Base-by-base conservation (phyloP, 2,888 invertebrate species). In the Eretmocerus hayati region DNA sequence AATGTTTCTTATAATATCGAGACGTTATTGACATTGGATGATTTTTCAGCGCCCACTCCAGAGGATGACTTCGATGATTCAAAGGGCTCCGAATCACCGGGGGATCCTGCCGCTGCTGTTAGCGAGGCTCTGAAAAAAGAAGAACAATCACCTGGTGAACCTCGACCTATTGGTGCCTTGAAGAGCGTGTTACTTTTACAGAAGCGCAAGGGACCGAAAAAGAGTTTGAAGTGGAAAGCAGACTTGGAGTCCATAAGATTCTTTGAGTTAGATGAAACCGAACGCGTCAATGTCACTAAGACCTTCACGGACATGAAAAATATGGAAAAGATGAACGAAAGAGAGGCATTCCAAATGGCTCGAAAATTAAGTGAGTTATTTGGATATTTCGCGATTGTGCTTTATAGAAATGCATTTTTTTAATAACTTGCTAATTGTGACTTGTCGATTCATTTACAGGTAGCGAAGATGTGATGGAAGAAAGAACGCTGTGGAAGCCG, bases 221-320 rank as follows among this genome's bases (percentile, higher is more conserved):
- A 88, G 69, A 81, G 81, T 58, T 79, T 88, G 5, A 82, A 83
- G 64, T 94, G 91, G 86, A 86, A 85, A 63, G 79, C 84, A 4
- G 91, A 92, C 50, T 74, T 97, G 26, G 87, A 87, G 60, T 84
- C 88, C 62, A 77, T 91, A 48, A 84, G 87, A 61, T 94, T 83
- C 72, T 96, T 97, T 71, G 95, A 95, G 71, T 74, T 95, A 58
- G 95, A 96, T 72, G 95, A 94, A 73, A 93, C 88, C 15, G 96
- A 97, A 74, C 80, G 96, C 64, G 90, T 93, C 2, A 96, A 96
- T 73, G 95, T 96, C 2, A 92, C 85, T 3, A 90, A 85, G 72
- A 87, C 81, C 26, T 95, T 95, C 72, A 86, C 84, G 30, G 92
- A 93, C 63, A 87, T 92, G 87, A 90, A 90, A 66, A 83, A 88